Evolutionary conservation across 2,888 invertebrate species (phyloP).

Genomic region (Drosophila recens): DNA sequence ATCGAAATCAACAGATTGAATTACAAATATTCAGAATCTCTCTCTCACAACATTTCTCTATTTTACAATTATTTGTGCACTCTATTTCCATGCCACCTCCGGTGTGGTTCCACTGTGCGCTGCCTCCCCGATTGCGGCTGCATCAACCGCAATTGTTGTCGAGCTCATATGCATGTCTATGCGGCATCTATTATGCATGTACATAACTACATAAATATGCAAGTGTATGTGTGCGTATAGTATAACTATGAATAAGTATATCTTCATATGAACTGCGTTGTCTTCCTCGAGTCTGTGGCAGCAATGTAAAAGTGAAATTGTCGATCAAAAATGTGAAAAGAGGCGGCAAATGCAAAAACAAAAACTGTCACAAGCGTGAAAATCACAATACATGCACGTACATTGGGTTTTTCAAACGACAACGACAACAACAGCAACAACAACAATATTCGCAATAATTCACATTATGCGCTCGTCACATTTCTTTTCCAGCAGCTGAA

Average conservation of each 20-base stretch:
- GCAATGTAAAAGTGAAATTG: constrained; percentile 74
- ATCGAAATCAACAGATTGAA: neutral
- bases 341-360: constrained; percentile 49
- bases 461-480: constrained; percentile 53
- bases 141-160: constrained; percentile 71
- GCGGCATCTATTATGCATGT: constrained; percentile 36
- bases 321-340: constrained; percentile 71
- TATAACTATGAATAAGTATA: constrained; percentile 8
- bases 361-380: constrained; percentile 70
- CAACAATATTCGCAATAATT: constrained; percentile 53
- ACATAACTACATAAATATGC: constrained; percentile 15
- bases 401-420: constrained; percentile 55
- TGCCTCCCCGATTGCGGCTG: constrained; percentile 12
- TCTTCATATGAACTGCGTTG: constrained; percentile 17
- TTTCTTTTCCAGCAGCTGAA: constrained; percentile 52
- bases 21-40: neutral
- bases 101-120: constrained; percentile 7
- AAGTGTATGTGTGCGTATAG: constrained; percentile 5
- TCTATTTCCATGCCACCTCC: neutral
- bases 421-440: constrained; percentile 25
- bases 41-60: neutral
- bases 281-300: constrained; percentile 51
- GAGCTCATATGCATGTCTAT: constrained; percentile 44
- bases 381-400: constrained; percentile 33
- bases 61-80: too few relatives aligned